These are phyloP conservation scores for Eurypyga helias DNA, from an alignment of 2,113 vertebrate species.

Conservation along the genomic window DNA sequence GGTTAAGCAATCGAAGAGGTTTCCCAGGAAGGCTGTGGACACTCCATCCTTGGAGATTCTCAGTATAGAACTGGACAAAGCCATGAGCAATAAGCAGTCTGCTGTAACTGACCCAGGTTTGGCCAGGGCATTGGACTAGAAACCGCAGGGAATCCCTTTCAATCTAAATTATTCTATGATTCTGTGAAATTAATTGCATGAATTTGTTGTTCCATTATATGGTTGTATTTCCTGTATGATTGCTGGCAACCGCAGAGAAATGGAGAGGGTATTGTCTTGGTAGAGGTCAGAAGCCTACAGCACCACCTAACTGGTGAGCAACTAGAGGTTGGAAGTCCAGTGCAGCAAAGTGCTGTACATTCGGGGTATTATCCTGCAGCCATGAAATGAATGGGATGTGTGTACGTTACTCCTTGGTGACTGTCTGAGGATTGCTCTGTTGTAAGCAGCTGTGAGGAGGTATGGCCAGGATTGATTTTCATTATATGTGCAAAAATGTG, in stretches of 20 bases:
- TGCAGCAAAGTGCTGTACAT: rapidly evolving
- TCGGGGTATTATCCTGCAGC: background rate
- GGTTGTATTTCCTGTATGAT: background rate
- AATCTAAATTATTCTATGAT: background rate
- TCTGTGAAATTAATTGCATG: background rate
- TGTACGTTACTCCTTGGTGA: background rate
- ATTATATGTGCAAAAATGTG: background rate
- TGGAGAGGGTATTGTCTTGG: background rate
- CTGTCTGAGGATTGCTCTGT: background rate
- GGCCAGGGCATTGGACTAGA: background rate
- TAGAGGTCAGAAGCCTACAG: background rate
- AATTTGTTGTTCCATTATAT: background rate
- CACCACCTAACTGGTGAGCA: background rate
- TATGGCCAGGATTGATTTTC: background rate
- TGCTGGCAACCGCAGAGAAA: background rate
- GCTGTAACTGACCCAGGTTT: background rate
- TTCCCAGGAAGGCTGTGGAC: background rate
- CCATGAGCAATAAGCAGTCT: background rate
- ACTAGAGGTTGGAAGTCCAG: background rate
- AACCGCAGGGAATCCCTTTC: background rate
- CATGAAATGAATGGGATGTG: background rate
- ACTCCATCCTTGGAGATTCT: background rate
- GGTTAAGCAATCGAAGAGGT: background rate
- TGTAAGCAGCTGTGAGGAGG: background rate
- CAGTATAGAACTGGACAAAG: background rate